Percentiles rank a stretch among this genome's conserved stretches.
These are phyloP conservation scores for Entelurus aequoreus DNA, from an alignment of 2,113 vertebrate species.

Conservation along the genomic window DNA sequence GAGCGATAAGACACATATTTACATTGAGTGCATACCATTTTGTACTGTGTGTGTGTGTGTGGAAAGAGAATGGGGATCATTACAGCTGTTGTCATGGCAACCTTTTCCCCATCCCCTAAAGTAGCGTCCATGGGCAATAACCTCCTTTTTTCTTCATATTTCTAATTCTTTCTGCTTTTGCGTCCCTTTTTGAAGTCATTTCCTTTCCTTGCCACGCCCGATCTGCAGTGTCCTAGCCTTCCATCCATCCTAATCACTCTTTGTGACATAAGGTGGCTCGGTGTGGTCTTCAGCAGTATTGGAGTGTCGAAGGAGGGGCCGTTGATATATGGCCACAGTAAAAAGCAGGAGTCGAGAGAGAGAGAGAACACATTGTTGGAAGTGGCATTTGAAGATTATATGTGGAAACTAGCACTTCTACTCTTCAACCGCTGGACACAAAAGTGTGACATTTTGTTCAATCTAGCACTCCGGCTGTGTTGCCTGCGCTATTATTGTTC, in stretches of 20 bases:
- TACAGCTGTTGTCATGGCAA: conserved; percentile 53
- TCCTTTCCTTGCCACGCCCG: conserved; percentile 6
- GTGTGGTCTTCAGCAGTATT: conserved; percentile 30
- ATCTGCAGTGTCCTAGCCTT: conserved; percentile 24
- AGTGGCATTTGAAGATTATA: neutral
- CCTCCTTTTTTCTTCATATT: conserved; percentile 12
- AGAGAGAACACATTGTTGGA: neutral
- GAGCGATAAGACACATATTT: conserved; percentile 20
- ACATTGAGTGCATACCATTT: neutral
- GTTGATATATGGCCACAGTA: conserved; percentile 37
- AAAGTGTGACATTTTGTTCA: too few species aligned
- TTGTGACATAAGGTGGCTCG: conserved; percentile 38
- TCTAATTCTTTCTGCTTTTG: conserved; percentile 3
- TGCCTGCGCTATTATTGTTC: too few species aligned
- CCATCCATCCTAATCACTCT: conserved; percentile 25
- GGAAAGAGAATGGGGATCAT: neutral
- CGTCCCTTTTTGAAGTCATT: neutral
- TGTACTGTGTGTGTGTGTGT: neutral
- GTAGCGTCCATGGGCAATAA: conserved; percentile 12
- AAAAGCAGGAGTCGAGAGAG: neutral
- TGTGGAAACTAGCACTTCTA: neutral
- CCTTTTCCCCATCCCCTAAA: conserved; percentile 28
- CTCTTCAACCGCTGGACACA: too few species aligned
- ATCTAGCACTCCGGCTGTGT: too few species aligned
- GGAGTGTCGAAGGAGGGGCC: conserved; percentile 27